Percentiles rank a stretch among this genome's conserved stretches.
phyloP scores from a whole-genome alignment of 2,888 invertebrate genomes.

The Boloria selene region DNA sequence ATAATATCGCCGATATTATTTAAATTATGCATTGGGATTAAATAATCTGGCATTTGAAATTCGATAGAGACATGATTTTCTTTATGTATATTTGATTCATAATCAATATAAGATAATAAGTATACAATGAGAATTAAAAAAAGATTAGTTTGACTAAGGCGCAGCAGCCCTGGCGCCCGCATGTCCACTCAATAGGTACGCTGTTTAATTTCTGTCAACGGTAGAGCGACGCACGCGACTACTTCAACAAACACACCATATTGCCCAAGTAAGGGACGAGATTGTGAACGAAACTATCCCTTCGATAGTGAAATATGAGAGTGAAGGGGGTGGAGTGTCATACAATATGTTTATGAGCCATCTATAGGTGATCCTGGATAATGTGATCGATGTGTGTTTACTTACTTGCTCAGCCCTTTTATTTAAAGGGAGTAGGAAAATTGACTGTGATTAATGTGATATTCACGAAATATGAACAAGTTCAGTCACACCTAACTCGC shows the following conservation, averaged over 20 bases:
- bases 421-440: background rate
- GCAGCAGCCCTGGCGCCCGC: slow-evolving; percentile 45
- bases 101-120: no score
- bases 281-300: slow-evolving; percentile 34
- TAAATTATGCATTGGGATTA: no score
- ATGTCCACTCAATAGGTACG: slow-evolving; percentile 47
- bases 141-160: no score
- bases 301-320: slow-evolving; percentile 39
- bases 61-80: no score
- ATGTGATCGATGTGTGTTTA: slow-evolving; percentile 28
- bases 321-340: slow-evolving; percentile 38
- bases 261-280: background rate
- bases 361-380: slow-evolving; percentile 44
- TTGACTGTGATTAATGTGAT: slow-evolving; percentile 8
- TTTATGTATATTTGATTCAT: no score
- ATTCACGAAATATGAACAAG: background rate
- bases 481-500: no score
- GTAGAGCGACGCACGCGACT: slow-evolving; percentile 38
- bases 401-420: slow-evolving; percentile 2
- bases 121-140: background rate
- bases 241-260: slow-evolving; percentile 16
- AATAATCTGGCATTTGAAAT: no score
- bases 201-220: slow-evolving; percentile 50
- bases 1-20: no score
- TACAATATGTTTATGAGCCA: slow-evolving; percentile 53